Conservation (phyloP, 2,113 vertebrate species). For the Cottus gobio region DNA sequence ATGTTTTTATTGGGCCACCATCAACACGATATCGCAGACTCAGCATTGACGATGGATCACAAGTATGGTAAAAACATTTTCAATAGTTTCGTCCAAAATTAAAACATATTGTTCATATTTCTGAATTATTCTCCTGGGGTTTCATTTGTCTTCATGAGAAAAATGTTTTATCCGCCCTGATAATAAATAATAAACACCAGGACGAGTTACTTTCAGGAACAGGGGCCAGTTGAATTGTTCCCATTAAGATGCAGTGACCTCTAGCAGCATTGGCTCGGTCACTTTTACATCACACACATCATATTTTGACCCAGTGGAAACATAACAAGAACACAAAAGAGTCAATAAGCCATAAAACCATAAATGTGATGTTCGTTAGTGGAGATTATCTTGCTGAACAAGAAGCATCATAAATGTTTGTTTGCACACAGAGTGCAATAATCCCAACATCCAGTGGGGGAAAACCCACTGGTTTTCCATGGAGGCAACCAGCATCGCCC, state of each 20-base stretch:
- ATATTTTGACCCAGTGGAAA: not conserved
- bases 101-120: not conserved
- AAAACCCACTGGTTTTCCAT: too few species aligned
- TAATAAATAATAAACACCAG: not conserved
- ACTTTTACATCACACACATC: not conserved
- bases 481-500: too few species aligned
- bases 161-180: not conserved
- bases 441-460: too few species aligned
- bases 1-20: too few species aligned
- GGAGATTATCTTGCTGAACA: too few species aligned
- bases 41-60: not conserved
- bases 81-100: not conserved
- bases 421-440: too few species aligned
- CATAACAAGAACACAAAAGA: not conserved
- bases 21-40: not conserved
- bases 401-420: too few species aligned
- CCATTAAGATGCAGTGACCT: not conserved
- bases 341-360: too few species aligned
- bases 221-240: not conserved
- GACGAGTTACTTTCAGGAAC: not conserved
- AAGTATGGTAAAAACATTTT: not conserved
- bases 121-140: not conserved
- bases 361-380: too few species aligned
- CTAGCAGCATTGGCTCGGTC: not conserved
- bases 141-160: not conserved